phyloP scores from a whole-genome alignment of 2,113 vertebrate species.

The Eurypyga helias region DNA sequence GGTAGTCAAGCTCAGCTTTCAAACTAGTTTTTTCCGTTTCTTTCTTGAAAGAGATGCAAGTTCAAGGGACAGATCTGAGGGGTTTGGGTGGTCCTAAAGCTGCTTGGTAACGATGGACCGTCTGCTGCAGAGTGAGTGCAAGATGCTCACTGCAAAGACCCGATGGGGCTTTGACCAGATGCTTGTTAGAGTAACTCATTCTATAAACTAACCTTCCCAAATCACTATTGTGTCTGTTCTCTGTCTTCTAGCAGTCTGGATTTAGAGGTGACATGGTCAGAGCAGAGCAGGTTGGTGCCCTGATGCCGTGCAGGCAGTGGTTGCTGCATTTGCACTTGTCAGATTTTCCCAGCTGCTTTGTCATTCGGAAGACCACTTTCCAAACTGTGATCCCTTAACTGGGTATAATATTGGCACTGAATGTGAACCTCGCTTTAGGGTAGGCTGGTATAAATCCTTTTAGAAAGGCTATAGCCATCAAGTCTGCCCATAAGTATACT shows the following conservation, averaged over 20 bases:
- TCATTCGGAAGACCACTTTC: background rate
- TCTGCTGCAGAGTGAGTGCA: background rate
- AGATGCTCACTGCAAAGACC: accelerated
- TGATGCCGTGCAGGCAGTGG: accelerated
- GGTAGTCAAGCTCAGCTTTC: background rate
- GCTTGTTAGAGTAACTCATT: background rate
- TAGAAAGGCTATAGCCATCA: background rate
- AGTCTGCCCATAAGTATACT: background rate
- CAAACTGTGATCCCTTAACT: background rate
- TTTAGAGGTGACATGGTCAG: background rate
- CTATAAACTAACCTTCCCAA: background rate
- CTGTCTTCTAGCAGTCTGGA: background rate
- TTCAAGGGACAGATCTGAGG: background rate
- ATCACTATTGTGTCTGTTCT: background rate
- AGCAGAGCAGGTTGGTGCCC: background rate
- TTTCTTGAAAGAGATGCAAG: background rate
- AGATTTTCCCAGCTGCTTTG: background rate
- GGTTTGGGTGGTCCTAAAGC: background rate
- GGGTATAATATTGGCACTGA: background rate
- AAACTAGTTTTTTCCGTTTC: background rate
- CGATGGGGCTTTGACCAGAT: background rate
- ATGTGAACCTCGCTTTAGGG: background rate
- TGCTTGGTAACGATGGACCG: background rate
- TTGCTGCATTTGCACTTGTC: background rate
- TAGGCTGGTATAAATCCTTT: background rate